A percentile compares a stretch with the other conserved stretches of the same genome.
phyloP scores from a whole-genome alignment of 2,113 vertebrate species.

The Tetrax tetrax region DNA sequence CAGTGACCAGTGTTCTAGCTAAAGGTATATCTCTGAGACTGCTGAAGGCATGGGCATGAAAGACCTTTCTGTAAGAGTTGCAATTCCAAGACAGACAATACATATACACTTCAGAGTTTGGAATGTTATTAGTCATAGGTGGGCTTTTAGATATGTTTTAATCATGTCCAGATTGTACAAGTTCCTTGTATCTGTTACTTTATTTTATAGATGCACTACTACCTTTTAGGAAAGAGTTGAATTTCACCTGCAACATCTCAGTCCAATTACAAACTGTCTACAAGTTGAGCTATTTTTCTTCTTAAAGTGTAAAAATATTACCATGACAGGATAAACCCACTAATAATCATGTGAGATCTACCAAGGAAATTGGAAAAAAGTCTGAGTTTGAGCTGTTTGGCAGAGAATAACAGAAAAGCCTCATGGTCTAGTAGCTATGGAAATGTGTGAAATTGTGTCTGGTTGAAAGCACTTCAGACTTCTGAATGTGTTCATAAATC shows the following conservation, averaged over 20 bases:
- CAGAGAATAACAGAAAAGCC: background rate
- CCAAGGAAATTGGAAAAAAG: background rate
- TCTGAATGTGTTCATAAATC: background rate
- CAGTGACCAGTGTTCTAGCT: background rate
- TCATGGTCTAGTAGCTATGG: background rate
- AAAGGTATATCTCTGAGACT: background rate
- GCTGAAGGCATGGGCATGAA: background rate
- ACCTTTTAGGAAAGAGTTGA: background rate
- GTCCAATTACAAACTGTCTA: background rate
- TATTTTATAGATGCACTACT: background rate
- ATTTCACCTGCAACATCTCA: background rate
- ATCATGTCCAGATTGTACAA: background rate
- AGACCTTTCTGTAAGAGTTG: background rate
- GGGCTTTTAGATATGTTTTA: background rate
- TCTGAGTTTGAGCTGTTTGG: background rate
- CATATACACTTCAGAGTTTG: background rate
- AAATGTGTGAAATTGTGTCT: background rate
- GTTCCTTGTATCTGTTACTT: background rate
- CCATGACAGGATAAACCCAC: background rate
- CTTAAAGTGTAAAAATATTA: background rate
- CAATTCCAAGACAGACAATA: background rate
- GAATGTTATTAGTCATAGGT: background rate
- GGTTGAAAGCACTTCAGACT: background rate
- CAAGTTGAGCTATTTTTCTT: background rate
- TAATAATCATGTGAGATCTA: background rate